Evolutionary conservation across 2,888 invertebrate genomes (phyloP).

Genomic region (Andrena fulva): DNA sequence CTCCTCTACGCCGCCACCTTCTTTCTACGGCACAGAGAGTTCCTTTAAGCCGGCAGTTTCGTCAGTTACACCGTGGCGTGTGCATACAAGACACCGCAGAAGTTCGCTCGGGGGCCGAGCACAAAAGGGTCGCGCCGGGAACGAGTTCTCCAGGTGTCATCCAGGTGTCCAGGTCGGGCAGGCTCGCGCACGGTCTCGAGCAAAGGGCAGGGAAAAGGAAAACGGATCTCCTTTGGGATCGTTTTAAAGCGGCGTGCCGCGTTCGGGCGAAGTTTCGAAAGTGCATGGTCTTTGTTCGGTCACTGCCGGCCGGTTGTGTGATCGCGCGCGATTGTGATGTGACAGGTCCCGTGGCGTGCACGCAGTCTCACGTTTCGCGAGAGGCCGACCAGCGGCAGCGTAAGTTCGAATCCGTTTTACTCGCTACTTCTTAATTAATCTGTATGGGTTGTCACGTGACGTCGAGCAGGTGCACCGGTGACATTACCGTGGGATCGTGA

Average conservation of each 20-base stretch:
- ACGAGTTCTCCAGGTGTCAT: constrained; percentile 64
- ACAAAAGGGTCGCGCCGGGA: constrained; percentile 42
- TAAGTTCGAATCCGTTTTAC: constrained; percentile 27
- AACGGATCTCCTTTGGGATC: constrained; percentile 17
- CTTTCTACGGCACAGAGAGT: constrained; percentile 66
- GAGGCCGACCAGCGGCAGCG: constrained; percentile 24
- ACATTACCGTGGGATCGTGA: background rate
- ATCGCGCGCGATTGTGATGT: constrained; percentile 38
- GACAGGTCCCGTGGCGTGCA: constrained; percentile 36
- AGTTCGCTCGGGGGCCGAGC: constrained; percentile 7
- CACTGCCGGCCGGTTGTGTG: constrained; percentile 15
- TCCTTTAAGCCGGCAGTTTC: constrained; percentile 75
- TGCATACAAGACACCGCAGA: constrained; percentile 56
- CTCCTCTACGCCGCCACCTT: constrained; percentile 48
- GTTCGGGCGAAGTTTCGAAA: constrained; percentile 16
- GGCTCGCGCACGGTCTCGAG: background rate
- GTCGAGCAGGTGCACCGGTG: background rate
- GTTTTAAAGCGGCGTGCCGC: constrained; percentile 13
- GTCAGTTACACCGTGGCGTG: constrained; percentile 74
- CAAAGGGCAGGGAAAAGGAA: constrained; percentile 50
- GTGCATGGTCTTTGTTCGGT: constrained; percentile 43
- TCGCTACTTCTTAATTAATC: background rate
- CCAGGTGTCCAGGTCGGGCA: constrained; percentile 44
- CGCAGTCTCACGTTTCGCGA: constrained; percentile 24
- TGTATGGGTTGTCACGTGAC: background rate